Evolutionary conservation across 2,797 vertebrate species (phyloP).

Genomic region (Eulemur albifrons): DNA sequence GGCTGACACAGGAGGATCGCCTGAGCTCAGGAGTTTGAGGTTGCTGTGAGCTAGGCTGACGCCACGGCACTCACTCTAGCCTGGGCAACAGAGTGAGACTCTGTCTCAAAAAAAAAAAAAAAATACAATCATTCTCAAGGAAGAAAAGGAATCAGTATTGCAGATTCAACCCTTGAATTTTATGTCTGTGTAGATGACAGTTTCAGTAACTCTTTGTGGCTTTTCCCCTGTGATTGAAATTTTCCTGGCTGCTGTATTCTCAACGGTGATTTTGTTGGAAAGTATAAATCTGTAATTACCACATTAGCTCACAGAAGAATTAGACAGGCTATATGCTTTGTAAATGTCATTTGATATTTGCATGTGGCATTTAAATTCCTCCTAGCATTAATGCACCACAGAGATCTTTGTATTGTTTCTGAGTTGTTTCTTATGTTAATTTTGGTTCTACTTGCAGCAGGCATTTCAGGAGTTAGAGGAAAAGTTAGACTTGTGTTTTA

Average conservation of each 20-base stretch:
- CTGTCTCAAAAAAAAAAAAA: no score
- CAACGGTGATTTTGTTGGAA: conserved; percentile 62
- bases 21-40: no score
- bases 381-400: conserved; percentile 9
- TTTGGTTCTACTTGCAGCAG: conserved; percentile 32
- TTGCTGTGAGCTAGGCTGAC: no score
- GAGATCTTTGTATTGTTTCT: conserved; percentile 57
- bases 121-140: background rate
- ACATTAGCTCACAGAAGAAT: conserved; percentile 66
- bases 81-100: no score
- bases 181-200: background rate
- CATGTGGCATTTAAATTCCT: conserved; percentile 52
- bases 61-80: no score
- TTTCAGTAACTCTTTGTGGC: conserved; percentile 38
- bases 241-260: conserved; percentile 51
- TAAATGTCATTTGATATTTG: conserved; percentile 73
- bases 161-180: background rate
- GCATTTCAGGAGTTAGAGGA: conserved; percentile 32
- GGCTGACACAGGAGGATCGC: no score
- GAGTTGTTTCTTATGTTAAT: conserved; percentile 55
- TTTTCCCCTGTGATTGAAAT: conserved; percentile 28
- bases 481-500: conserved; percentile 54
- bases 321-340: conserved; percentile 62
- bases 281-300: conserved; percentile 57
- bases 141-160: background rate